Base-by-base conservation (phyloP, 1,140 invertebrate species). In the Calosoma granatense region DNA sequence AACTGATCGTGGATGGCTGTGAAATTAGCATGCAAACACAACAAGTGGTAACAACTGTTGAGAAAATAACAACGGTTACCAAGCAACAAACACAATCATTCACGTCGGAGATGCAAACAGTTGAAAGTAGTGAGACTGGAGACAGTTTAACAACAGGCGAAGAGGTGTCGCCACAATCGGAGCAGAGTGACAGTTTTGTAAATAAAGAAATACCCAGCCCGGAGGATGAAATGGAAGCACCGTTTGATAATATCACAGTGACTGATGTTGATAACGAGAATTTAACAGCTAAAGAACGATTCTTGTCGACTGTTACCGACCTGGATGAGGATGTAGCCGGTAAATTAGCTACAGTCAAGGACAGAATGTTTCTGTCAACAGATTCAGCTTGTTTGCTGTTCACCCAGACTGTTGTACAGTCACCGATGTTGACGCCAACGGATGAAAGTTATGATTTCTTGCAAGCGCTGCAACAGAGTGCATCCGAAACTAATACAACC, bases 361-460 rank as follows among this genome's bases (percentile, higher is more conserved):
- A 72, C 52, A 52, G 69, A 23, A 70, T 72, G 68, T 57, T 72
- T 1, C 52, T 71, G 14, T 62, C 64, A 14, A 65, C 68, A 6
- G 69, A 72, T 55, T 65, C 67, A 20, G 61, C 67, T 6, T 64
- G 65, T 14, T 67, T 66, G 51, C 53, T 72, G 6, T 61, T 72
- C 4, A 71, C 71, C 43, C 70, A 68, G 1, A 69, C 71, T 61
- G 71, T 69, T 0, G 68, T 72, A 15, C 71, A 69, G 1, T 70
- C 68, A 1, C 70, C 70, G 0, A 70, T 71, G 69, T 56, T 72
- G 14, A 72, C 70, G n/a, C 70, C 70, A 12, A 68, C 67, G 15
- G 70, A 72, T 41, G 70, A 72, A 56, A 68, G 70, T 55, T 67
- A 71, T n/a, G 70, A 72, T 57, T 70, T 72, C 56, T 60, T 72